Conservation (phyloP, 2,113 vertebrate species). For the Kryptolebias marmoratus region DNA sequence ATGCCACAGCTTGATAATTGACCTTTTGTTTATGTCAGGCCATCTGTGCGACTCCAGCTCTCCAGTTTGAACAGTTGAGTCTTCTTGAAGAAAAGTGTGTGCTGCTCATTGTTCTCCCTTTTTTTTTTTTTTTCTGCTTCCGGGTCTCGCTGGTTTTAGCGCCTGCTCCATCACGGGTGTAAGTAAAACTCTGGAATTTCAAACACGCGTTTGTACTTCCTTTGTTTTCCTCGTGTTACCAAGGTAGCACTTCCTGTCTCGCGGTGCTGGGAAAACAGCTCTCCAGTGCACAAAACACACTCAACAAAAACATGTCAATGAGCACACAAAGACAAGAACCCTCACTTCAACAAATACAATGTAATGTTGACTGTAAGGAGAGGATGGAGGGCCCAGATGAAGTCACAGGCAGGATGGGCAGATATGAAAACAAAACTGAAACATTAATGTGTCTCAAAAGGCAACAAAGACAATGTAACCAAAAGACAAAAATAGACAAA, state of each 20-base stretch:
- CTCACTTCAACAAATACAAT: neutral
- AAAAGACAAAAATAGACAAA: neutral
- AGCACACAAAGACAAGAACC: constrained; percentile 1
- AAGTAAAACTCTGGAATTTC: constrained; percentile 76
- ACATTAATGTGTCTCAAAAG: neutral
- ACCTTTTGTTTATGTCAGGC: constrained; percentile 60
- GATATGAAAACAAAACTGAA: too few relatives aligned
- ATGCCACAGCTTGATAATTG: constrained; percentile 52
- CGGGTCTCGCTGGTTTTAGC: constrained; percentile 29
- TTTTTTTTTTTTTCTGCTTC: constrained; percentile 24
- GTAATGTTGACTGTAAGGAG: neutral
- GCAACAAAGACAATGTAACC: neutral
- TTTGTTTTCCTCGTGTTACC: constrained; percentile 78
- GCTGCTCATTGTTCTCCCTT: constrained; percentile 65
- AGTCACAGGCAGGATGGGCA: neutral
- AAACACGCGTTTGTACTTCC: constrained; percentile 77
- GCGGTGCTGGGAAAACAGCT: constrained; percentile 63
- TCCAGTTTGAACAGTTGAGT: constrained; percentile 54
- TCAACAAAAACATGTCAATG: neutral
- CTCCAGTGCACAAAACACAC: constrained; percentile 30
- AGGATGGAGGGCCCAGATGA: neutral
- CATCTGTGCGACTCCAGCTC: constrained; percentile 59
- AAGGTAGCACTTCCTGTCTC: constrained; percentile 81
- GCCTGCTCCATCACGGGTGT: constrained; percentile 51
- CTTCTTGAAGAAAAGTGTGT: constrained; percentile 39